phyloP scores from a whole-genome alignment of 2,113 vertebrate species.

The Gymnarchus niloticus region DNA sequence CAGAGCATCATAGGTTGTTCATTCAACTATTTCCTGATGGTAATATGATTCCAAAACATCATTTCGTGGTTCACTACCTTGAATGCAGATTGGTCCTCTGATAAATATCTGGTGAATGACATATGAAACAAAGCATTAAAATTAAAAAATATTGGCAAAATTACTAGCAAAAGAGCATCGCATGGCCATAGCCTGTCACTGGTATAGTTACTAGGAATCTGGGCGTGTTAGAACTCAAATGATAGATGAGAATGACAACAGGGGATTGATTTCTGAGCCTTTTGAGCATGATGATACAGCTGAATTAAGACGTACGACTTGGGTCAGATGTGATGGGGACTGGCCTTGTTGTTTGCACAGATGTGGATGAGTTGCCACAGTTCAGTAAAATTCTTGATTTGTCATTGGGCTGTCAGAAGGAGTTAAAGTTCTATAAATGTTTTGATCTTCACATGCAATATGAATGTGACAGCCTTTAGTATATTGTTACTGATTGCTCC shows the following conservation, averaged over 20 bases:
- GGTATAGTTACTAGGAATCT: not conserved
- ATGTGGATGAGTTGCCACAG: not conserved
- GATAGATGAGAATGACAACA: not conserved
- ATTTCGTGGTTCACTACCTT: slow-evolving; percentile 18
- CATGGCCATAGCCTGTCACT: not conserved
- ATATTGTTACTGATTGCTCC: too few relatives aligned
- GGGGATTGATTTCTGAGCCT: not conserved
- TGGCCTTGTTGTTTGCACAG: not conserved
- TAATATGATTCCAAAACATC: slow-evolving; percentile 13
- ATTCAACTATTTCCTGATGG: not conserved
- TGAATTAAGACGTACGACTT: not conserved
- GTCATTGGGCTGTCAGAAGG: too few relatives aligned
- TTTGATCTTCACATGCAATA: too few relatives aligned
- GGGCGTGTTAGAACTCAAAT: not conserved
- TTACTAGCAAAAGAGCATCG: not conserved
- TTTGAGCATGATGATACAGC: not conserved
- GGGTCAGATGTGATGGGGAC: not conserved
- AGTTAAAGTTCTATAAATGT: too few relatives aligned
- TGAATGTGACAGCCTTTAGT: too few relatives aligned
- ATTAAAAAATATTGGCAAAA: slow-evolving; percentile 7
- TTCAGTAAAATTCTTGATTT: not conserved
- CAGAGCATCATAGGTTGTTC: slow-evolving; percentile 17
- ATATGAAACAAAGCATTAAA: not conserved
- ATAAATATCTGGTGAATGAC: not conserved
- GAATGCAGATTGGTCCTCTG: not conserved